phyloP scores from a whole-genome alignment of 2,888 invertebrate genomes.

The Trichogramma dendrolimi region DNA sequence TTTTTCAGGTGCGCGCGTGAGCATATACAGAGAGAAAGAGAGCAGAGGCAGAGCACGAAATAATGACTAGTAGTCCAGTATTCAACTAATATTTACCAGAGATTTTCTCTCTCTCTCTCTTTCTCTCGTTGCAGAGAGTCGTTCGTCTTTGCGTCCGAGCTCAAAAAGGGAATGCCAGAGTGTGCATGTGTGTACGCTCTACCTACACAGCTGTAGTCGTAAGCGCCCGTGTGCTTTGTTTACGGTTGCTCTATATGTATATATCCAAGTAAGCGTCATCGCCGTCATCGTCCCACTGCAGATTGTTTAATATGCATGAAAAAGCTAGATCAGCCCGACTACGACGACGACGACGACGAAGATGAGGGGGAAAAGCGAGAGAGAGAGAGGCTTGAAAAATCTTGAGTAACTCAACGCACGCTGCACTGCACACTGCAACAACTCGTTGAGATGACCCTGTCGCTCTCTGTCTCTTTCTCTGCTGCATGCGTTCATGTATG shows the following conservation, averaged over 20 bases:
- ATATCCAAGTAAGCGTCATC: too few species aligned
- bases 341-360: not conserved
- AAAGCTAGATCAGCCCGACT: not conserved
- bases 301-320: slow-evolving; percentile 21
- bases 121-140: slow-evolving; percentile 16
- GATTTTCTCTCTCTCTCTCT: slow-evolving; percentile 38
- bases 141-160: slow-evolving; percentile 6
- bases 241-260: too few species aligned
- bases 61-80: slow-evolving; percentile 48
- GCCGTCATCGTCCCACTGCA: not conserved
- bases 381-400: slow-evolving; percentile 2
- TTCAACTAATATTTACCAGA: slow-evolving; percentile 50
- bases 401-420: not conserved
- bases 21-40: not conserved
- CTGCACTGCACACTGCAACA: too few species aligned
- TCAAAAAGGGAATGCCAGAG: slow-evolving; percentile 18
- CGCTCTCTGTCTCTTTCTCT: too few species aligned
- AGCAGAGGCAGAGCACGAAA: slow-evolving; percentile 39
- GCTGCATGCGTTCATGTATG: too few species aligned
- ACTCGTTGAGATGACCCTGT: slow-evolving; percentile 19
- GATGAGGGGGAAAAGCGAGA: slow-evolving; percentile 8
- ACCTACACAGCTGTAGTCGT: too few species aligned
- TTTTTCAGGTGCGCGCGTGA: not conserved
- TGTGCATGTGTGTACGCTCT: slow-evolving; percentile 9
- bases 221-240: too few species aligned